Base-by-base conservation (phyloP, 2,797 vertebrate genomes). In the Pelochelys cantorii region DNA sequence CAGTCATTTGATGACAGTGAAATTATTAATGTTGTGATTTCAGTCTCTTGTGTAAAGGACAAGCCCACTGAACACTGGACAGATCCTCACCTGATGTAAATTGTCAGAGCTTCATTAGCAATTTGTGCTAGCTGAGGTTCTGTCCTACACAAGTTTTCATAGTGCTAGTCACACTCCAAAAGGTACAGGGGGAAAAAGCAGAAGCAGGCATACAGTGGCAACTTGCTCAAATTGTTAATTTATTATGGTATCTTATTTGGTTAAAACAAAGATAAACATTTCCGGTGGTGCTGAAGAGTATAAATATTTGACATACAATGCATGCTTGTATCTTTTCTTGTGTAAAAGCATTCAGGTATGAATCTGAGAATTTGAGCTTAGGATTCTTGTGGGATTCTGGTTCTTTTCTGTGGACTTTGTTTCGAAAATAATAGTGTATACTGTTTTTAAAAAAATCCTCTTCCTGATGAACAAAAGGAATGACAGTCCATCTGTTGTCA, bases 361-460 rank as follows among this genome's bases (percentile, higher is more conserved):
- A 42, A 84, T 89, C 79, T 60, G 11, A 54, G 59, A 31, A 56
- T 0, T 81, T n/a, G 81, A 81, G 11, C 79, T 92, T 52, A 88
- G 56, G 65, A 60, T 48, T 55, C 55, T 87, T 90, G 62, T 80
- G 18, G 37, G 85, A 27, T 77, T 56, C 11, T 10, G 29, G 13
- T 78, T 68, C 10, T 87, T 87, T 84, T 27, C 29, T 90, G 18
- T 92, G 68, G 71, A 25, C 83, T 62, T 85, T 78, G 25, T 37
- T 89, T 89, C 91, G 81, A 84, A 88, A 92, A 78, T 18, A 92
- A 78, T 18, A 83, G 48, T 31, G 10, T 1, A 3, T 11, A 11
- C 14, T 54, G 53, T 57, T 57, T 27, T 92, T 90, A 82, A 71
- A 79, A 17, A 75, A 75, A 48, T 87, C 17, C 56, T 81, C 68